Conservation (phyloP, 2,888 invertebrate genomes). For the Acholoe squamosa region DNA sequence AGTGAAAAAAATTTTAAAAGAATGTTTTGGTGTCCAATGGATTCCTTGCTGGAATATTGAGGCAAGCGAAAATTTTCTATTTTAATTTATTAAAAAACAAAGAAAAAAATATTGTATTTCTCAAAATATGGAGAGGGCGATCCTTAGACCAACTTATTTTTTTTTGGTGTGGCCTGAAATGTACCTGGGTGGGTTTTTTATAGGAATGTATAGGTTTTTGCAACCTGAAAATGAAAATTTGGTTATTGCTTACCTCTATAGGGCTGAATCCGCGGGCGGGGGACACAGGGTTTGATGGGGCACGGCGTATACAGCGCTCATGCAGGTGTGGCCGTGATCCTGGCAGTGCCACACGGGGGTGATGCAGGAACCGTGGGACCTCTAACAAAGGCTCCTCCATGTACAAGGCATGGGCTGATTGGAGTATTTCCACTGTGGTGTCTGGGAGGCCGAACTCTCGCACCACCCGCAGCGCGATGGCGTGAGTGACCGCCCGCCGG, state of each 20-base stretch:
- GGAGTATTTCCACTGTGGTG: slow-evolving; percentile 90
- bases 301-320: slow-evolving; percentile 40
- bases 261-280: slow-evolving; percentile 70
- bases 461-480: slow-evolving; percentile 92
- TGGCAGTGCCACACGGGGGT: slow-evolving; percentile 43
- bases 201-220: no score
- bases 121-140: no score
- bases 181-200: no score
- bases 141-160: no score
- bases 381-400: slow-evolving; percentile 57
- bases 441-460: slow-evolving; percentile 97
- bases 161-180: no score
- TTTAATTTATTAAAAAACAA: no score
- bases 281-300: slow-evolving; percentile 59
- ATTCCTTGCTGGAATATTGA: no score
- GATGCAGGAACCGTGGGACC: slow-evolving; percentile 53
- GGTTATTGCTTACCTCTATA: slow-evolving; percentile 67
- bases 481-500: slow-evolving; percentile 89
- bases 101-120: no score
- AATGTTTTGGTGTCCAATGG: no score
- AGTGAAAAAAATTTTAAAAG: no score
- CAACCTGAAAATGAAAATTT: no score
- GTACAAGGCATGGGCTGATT: slow-evolving; percentile 64
- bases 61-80: no score
- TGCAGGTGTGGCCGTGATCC: slow-evolving; percentile 27